Base-by-base conservation (phyloP, 1,140 invertebrate genomes). In the Oryctes rhinoceros region DNA sequence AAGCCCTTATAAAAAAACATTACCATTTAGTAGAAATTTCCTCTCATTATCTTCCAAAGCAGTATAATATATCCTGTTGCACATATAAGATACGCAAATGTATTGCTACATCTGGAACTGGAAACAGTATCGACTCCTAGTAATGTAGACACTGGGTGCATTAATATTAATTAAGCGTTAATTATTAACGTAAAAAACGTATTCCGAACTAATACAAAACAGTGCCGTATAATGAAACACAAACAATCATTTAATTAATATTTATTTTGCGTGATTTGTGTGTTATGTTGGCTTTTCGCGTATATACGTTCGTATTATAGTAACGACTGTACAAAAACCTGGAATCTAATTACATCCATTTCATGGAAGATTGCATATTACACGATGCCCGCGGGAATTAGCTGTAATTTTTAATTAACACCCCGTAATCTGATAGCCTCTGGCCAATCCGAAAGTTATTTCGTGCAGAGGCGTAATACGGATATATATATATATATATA, bases 311-410 rank as follows among this genome's bases (percentile, higher is more conserved):
- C 24, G 49, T 1, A 53, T 53, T 10, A 7, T 4, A 11, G 53
- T 0, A 20, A 20, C 53, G 53, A 20, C 20, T 15, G 53, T n/a
- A 7, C 7, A 62, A 62, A 30, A 62, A 62, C 3, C 5, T 5
- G 20, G 53, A 62, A 62, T 67, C 65, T 67, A 24, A 20, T 67
- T 67, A 67, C 65, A 15, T 24, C 65, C 24, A 18, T 35, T 67
- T 67, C 65, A 67, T 67, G 65, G 65, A 20, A 67, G 65, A 67
- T 67, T 67, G 65, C 65, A 67, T 67, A 67, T 67, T 67, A 67
- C 18, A 35, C 20, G 65, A 67, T 20, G 30, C 65, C 20, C 65
- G 15, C 65, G 65, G 20, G 65, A 67, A 67, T 62, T 62, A 20
- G 13, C 53, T 62, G 53, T 62, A 62, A 62, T 62, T 62, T 62